A percentile compares a stretch with the other conserved stretches of the same genome.
Evolutionary conservation across 2,113 vertebrate species (phyloP).

Genomic region (Oreochromis aureus): DNA sequence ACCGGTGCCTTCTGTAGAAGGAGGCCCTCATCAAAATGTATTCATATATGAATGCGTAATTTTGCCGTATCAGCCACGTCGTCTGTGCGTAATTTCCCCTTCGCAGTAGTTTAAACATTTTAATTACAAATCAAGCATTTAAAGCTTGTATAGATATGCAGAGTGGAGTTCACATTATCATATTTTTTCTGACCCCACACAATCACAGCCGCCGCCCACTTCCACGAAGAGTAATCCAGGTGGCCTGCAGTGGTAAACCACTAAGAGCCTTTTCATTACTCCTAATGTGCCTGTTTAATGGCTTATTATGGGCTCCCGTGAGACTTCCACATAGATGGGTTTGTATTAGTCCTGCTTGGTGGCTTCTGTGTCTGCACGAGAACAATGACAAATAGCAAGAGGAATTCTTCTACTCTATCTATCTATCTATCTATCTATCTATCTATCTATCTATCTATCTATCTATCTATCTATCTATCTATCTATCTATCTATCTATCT

Average conservation of each 20-base stretch:
- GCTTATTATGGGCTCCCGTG: slow-evolving; percentile 77
- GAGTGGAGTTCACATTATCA: not conserved
- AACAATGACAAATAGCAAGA: slow-evolving; percentile 2
- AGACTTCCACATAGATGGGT: slow-evolving; percentile 48
- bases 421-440: slow-evolving; percentile 9
- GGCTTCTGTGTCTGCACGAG: slow-evolving; percentile 2
- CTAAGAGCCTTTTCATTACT: slow-evolving; percentile 82
- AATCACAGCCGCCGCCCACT: slow-evolving; percentile 14
- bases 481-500: not conserved
- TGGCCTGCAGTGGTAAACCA: slow-evolving; percentile 66
- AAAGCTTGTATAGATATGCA: not conserved
- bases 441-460: slow-evolving; percentile 7
- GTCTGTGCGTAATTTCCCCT: not conserved
- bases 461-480: slow-evolving; percentile 17
- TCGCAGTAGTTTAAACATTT: not conserved
- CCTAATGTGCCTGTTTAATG: slow-evolving; percentile 79
- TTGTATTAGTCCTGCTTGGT: slow-evolving; percentile 59
- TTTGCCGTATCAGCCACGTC: not conserved
- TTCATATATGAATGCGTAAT: not conserved
- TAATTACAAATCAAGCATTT: not conserved
- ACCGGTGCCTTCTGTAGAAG: not conserved
- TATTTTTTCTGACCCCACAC: not conserved
- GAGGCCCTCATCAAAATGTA: not conserved
- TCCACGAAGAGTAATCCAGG: slow-evolving; percentile 66
- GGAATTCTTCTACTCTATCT: not conserved